A percentile compares a stretch with the other conserved stretches of the same genome.
These are phyloP conservation scores for Pontoporia blainvillei DNA, from an alignment of 2,113 vertebrate species.

Conservation along the genomic window DNA sequence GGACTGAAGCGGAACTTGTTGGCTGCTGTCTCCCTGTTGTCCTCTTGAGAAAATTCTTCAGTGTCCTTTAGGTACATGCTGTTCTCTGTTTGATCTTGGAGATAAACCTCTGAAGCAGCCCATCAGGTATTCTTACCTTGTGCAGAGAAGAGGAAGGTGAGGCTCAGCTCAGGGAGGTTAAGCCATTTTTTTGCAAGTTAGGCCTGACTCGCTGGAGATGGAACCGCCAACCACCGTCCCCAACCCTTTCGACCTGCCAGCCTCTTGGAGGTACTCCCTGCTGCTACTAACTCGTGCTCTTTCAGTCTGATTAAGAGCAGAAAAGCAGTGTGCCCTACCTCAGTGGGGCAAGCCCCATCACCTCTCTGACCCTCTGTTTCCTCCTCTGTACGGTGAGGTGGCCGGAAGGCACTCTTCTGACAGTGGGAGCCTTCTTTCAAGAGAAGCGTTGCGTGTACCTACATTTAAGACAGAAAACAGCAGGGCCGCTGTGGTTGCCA, in stretches of 20 bases:
- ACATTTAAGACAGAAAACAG: neutral
- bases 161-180: neutral
- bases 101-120: neutral
- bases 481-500: neutral
- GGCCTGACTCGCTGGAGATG: neutral
- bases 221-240: accelerated
- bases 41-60: neutral
- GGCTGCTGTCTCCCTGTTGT: accelerated
- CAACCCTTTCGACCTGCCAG: neutral
- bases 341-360: neutral
- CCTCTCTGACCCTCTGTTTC: neutral
- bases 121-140: neutral
- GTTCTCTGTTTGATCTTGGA: neutral
- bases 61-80: neutral
- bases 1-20: neutral
- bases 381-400: neutral
- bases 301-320: neutral
- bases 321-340: accelerated
- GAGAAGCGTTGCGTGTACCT: neutral
- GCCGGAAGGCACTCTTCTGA: neutral
- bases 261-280: neutral
- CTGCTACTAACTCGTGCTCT: neutral
- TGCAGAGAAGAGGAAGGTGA: neutral
- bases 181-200: neutral
- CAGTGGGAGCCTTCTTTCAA: neutral